phyloP scores from a whole-genome alignment of 2,888 invertebrate genomes.

The Dolichomitus sp. region DNA sequence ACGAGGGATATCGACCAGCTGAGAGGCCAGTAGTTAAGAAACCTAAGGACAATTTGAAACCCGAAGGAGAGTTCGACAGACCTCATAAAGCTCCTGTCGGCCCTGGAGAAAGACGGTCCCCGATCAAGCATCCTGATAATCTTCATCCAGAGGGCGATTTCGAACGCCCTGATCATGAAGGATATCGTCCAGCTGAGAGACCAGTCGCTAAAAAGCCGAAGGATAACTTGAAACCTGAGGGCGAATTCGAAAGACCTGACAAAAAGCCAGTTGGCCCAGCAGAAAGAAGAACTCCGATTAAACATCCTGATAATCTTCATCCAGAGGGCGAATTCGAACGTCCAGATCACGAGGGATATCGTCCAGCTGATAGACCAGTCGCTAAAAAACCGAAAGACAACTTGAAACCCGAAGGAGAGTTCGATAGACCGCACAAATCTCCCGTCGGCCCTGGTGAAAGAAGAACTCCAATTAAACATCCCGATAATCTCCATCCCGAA shows the following conservation, averaged over 20 bases:
- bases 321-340: slow-evolving; percentile 85
- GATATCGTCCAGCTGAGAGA: slow-evolving; percentile 77
- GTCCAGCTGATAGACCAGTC: slow-evolving; percentile 76
- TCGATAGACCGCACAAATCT: slow-evolving; percentile 86
- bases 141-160: slow-evolving; percentile 87
- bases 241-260: slow-evolving; percentile 85
- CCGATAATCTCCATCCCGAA: slow-evolving; percentile 88
- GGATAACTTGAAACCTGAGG: slow-evolving; percentile 87
- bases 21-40: slow-evolving; percentile 85
- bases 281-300: slow-evolving; percentile 79
- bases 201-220: slow-evolving; percentile 85
- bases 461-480: slow-evolving; percentile 87
- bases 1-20: slow-evolving; percentile 82
- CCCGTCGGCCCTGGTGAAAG: slow-evolving; percentile 88
- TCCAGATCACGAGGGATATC: slow-evolving; percentile 72
- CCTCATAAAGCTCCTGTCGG: slow-evolving; percentile 87
- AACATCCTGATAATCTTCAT: slow-evolving; percentile 82
- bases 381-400: slow-evolving; percentile 82
- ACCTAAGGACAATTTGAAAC: slow-evolving; percentile 85
- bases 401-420: slow-evolving; percentile 86
- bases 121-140: slow-evolving; percentile 88
- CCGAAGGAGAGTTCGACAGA: slow-evolving; percentile 89
- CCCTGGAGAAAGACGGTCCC: slow-evolving; percentile 87
- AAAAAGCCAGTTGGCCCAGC: slow-evolving; percentile 84
- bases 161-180: slow-evolving; percentile 76